Evolutionary conservation across 2,113 vertebrate species (phyloP).

Genomic region (Sphaerodactylus townsendi): DNA sequence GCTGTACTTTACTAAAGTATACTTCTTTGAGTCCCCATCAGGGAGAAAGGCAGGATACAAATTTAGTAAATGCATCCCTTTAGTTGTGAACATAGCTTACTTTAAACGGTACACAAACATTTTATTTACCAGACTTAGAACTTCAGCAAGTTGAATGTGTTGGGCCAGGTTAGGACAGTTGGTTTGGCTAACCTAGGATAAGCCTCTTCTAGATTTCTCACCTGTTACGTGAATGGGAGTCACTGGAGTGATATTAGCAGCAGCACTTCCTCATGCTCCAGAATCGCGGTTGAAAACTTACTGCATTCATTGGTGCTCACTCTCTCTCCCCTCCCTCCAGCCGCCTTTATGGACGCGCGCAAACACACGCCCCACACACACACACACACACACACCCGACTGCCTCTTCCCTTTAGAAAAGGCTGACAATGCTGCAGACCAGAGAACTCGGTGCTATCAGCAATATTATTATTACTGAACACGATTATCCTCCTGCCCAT

Average conservation of each 20-base stretch:
- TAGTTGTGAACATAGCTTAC: not conserved
- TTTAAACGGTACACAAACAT: not conserved
- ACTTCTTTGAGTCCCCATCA: not conserved
- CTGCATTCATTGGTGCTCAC: not conserved
- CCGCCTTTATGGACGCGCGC: not conserved
- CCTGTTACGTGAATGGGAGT: not conserved
- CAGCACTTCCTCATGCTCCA: not conserved
- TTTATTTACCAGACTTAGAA: not conserved
- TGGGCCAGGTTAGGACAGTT: not conserved
- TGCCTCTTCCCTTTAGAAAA: slow-evolving; percentile 22
- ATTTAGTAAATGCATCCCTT: no score
- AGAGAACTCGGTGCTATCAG: not conserved
- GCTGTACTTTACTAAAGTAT: not conserved
- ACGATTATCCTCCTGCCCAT: not conserved
- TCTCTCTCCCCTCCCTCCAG: not conserved
- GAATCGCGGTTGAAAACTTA: not conserved
- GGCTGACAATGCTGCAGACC: slow-evolving; percentile 29
- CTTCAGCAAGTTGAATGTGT: not conserved
- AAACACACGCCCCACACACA: not conserved
- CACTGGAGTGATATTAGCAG: not conserved
- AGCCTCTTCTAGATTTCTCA: not conserved
- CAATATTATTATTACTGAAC: not conserved
- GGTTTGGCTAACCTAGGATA: not conserved
- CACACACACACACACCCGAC: not conserved
- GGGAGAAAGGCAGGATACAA: no score